A percentile compares a stretch with the other conserved stretches of the same genome.
Evolutionary conservation across 1,140 invertebrate genomes (phyloP).

Genomic region (Littorina saxatilis): DNA sequence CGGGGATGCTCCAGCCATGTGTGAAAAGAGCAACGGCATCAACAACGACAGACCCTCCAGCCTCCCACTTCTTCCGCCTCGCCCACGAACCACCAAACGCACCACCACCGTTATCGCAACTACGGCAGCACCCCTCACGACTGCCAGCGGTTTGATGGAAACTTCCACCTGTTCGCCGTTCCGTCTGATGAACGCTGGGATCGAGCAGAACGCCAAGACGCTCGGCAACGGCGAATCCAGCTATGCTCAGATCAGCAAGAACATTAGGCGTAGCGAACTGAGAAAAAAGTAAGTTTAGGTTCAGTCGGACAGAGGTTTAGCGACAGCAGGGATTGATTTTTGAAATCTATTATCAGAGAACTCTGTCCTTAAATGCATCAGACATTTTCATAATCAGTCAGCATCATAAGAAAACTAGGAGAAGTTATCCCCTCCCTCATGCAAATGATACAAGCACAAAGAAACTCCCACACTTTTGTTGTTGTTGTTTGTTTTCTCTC

Average conservation of each 20-base stretch:
- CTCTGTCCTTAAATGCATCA: neutral
- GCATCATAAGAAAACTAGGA: no score
- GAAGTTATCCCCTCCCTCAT: no score
- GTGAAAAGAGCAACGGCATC: conserved; percentile 5
- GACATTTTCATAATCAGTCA: no score
- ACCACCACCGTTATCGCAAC: conserved; percentile 1
- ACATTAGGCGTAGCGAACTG: conserved; percentile 40
- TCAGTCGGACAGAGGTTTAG: neutral
- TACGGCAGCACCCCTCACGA: neutral
- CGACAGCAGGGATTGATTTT: neutral
- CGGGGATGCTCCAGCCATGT: neutral
- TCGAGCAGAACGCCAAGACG: conserved; percentile 88
- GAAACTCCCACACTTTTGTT: no score
- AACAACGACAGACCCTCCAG: no score
- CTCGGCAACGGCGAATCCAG: conserved; percentile 89
- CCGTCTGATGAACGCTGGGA: conserved; percentile 84
- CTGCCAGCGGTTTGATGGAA: neutral
- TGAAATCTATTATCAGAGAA: neutral
- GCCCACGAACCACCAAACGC: conserved; percentile 2
- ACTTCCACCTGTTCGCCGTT: conserved; percentile 52
- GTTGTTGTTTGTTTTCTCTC: no score
- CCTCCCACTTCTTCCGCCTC: neutral
- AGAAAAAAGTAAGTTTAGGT: conserved; percentile 46
- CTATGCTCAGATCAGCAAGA: conserved; percentile 78
- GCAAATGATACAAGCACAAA: no score